phyloP scores from a whole-genome alignment of 2,888 invertebrate genomes.

The Cataglyphis altisquamis region DNA sequence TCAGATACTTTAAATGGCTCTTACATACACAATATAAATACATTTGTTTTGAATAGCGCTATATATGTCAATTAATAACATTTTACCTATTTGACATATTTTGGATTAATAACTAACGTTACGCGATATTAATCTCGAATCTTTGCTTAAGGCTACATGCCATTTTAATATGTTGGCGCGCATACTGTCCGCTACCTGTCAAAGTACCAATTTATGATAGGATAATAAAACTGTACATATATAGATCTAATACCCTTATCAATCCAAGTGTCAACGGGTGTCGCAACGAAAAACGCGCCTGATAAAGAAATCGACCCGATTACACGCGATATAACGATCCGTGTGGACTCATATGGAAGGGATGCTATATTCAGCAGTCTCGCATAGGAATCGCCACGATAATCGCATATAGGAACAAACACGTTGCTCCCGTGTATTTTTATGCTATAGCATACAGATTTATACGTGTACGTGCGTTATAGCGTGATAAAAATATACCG shows the following conservation, averaged over 20 bases:
- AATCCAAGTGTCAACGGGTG: constrained; percentile 14
- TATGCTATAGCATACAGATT: constrained; percentile 21
- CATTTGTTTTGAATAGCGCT: neutral
- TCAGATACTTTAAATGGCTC: constrained; percentile 20
- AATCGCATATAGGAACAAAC: constrained; percentile 23
- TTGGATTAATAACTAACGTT: constrained; percentile 13
- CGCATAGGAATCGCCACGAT: constrained; percentile 53
- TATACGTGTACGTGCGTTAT: neutral
- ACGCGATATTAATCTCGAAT: constrained; percentile 9
- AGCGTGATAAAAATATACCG: constrained; percentile 64
- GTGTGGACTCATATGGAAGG: constrained; percentile 57
- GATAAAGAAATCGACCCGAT: constrained; percentile 54
- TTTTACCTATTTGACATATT: neutral
- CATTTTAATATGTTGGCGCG: neutral
- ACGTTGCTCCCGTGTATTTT: constrained; percentile 44
- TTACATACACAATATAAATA: neutral
- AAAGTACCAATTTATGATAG: neutral
- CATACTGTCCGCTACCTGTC: neutral
- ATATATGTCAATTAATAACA: neutral
- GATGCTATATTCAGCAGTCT: constrained; percentile 57
- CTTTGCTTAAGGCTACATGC: neutral
- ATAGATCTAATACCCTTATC: neutral
- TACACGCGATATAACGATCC: constrained; percentile 66
- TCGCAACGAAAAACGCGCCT: constrained; percentile 23
- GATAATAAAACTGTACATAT: neutral